Percentiles rank a stretch among this genome's conserved stretches.
These are phyloP conservation scores for Dorcus parallelipipedus DNA, from an alignment of 2,888 invertebrate species.

Conservation along the genomic window DNA sequence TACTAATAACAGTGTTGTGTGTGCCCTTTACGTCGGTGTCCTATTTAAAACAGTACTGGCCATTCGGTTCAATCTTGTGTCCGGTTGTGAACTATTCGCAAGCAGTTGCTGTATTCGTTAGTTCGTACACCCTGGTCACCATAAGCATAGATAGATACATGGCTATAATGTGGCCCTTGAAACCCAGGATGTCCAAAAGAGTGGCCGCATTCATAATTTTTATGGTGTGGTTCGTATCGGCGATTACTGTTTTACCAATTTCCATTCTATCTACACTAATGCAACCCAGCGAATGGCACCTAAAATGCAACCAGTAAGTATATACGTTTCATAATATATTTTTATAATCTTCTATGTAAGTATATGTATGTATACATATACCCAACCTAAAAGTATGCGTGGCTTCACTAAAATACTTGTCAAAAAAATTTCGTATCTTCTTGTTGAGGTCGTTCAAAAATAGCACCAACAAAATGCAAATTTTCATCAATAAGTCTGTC, in stretches of 20 bases:
- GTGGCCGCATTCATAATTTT: constrained; percentile 67
- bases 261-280: constrained; percentile 68
- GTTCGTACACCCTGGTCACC: constrained; percentile 86
- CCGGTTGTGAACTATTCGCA: constrained; percentile 80
- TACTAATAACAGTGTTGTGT: constrained; percentile 86
- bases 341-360: too few relatives aligned
- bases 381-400: too few relatives aligned
- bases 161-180: constrained; percentile 85
- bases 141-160: constrained; percentile 88
- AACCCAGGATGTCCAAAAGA: constrained; percentile 74
- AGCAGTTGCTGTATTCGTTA: constrained; percentile 76
- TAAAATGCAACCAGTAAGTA: constrained; percentile 64
- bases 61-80: constrained; percentile 80
- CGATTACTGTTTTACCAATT: constrained; percentile 78
- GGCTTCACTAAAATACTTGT: too few relatives aligned
- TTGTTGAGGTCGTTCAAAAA: too few relatives aligned
- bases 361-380: too few relatives aligned
- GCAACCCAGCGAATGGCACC: constrained; percentile 62
- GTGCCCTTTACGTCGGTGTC: constrained; percentile 88
- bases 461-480: too few relatives aligned
- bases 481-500: too few relatives aligned
- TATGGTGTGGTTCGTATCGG: constrained; percentile 71
- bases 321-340: constrained; percentile 7
- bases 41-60: constrained; percentile 80
- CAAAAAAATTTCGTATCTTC: too few relatives aligned